phyloP scores from a whole-genome alignment of 2,113 vertebrate genomes.

The Rhabdomys dilectus region DNA sequence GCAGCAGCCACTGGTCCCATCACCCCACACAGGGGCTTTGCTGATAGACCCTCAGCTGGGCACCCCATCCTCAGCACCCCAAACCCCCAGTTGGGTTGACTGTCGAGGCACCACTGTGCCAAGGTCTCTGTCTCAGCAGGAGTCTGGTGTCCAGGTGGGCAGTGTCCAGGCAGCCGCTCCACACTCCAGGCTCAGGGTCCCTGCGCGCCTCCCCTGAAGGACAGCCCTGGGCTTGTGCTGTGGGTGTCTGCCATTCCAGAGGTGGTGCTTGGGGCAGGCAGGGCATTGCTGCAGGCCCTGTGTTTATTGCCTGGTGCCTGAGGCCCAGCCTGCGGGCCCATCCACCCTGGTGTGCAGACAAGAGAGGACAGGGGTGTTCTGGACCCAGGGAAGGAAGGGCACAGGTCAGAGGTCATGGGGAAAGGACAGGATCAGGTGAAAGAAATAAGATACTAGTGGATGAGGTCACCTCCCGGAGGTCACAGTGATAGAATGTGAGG shows the following conservation, averaged over 20 bases:
- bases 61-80: neutral
- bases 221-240: constrained; percentile 37
- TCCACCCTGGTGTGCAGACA: neutral
- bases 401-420: constrained; percentile 34
- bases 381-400: neutral
- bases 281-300: constrained; percentile 19
- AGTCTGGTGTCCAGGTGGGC: neutral
- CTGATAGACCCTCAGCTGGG: neutral
- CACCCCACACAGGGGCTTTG: neutral
- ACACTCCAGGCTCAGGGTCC: neutral
- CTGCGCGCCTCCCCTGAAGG: neutral
- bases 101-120: rapidly evolving
- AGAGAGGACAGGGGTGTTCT: neutral
- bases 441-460: neutral
- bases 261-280: neutral
- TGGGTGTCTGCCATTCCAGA: neutral
- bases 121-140: neutral
- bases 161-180: neutral
- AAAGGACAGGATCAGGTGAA: neutral
- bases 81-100: neutral
- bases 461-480: constrained; percentile 50
- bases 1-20: neutral
- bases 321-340: constrained; percentile 11
- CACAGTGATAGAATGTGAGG: constrained; percentile 74
- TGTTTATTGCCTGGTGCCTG: constrained; percentile 78